phyloP scores from a whole-genome alignment of 2,888 invertebrate species.

The Odontothrips loti region DNA sequence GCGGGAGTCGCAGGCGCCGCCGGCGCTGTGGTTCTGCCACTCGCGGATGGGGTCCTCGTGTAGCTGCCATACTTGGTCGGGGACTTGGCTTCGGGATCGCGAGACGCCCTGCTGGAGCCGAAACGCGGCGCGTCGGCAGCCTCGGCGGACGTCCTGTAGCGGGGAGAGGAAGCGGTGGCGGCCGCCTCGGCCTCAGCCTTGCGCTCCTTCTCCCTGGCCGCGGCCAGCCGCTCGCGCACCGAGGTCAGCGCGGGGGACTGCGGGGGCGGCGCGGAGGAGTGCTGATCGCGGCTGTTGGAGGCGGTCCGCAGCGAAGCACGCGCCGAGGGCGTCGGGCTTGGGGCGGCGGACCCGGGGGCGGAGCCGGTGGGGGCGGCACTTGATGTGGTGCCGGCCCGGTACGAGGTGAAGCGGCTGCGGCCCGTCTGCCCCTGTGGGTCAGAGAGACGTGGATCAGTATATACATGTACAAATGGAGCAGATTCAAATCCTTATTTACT shows the following conservation, averaged over 20 bases:
- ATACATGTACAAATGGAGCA: too few species aligned
- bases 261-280: not conserved
- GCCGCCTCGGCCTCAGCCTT: slow-evolving; percentile 29
- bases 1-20: not conserved
- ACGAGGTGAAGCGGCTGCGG: slow-evolving; percentile 29
- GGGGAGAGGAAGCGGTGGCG: not conserved
- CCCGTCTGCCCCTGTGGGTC: not conserved
- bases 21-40: not conserved
- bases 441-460: too few species aligned
- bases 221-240: slow-evolving; percentile 33
- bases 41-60: slow-evolving; percentile 1
- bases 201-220: slow-evolving; percentile 29
- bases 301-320: not conserved
- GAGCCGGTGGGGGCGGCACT: slow-evolving; percentile 28
- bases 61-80: slow-evolving; percentile 26
- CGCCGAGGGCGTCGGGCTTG: not conserved
- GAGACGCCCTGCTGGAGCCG: slow-evolving; percentile 30
- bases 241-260: slow-evolving; percentile 28
- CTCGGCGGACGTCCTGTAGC: slow-evolving; percentile 24
- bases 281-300: not conserved
- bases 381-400: slow-evolving; percentile 29
- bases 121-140: not conserved
- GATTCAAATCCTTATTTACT: too few species aligned
- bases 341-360: not conserved
- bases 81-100: slow-evolving; percentile 27